A percentile compares a stretch with the other conserved stretches of the same genome.
Conservation (phyloP, 2,888 invertebrate species). For the Entomobrya multifasciata region DNA sequence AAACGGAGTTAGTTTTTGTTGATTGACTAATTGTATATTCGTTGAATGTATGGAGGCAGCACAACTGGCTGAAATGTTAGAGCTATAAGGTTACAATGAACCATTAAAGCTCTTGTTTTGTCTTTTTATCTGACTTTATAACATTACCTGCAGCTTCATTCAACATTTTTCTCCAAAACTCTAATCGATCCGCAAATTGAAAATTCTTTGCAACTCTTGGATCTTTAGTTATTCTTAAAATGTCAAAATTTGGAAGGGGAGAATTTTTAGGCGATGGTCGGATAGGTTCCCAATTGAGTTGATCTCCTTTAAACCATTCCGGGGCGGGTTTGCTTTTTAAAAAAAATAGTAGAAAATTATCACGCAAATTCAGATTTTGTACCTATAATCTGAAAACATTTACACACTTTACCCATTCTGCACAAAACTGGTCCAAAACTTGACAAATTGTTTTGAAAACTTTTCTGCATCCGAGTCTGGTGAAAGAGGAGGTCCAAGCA, state of each 20-base stretch:
- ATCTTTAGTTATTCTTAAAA: background rate
- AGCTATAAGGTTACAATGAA: no score
- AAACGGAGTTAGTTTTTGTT: no score
- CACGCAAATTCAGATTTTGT: background rate
- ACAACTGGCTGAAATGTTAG: no score
- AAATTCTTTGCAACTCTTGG: background rate
- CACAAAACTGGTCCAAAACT: slow-evolving; percentile 52
- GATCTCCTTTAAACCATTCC: slow-evolving; percentile 1
- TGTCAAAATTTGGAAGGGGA: background rate
- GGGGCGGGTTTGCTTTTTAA: background rate
- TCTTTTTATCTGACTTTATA: background rate
- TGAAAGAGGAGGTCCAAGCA: slow-evolving; percentile 15
- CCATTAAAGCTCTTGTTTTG: background rate
- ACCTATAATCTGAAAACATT: background rate
- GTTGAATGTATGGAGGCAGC: no score
- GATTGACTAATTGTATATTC: no score
- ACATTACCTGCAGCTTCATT: background rate
- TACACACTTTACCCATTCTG: slow-evolving; percentile 33
- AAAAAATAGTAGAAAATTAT: background rate
- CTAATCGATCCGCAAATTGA: background rate
- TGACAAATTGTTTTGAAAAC: slow-evolving; percentile 43
- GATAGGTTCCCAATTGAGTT: slow-evolving; percentile 13
- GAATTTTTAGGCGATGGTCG: background rate
- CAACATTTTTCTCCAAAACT: background rate
- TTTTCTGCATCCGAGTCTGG: slow-evolving; percentile 39